Percentiles rank a stretch among this genome's conserved stretches.
Conservation (phyloP, 2,113 vertebrate genomes). For the Misgurnus anguillicaudatus region DNA sequence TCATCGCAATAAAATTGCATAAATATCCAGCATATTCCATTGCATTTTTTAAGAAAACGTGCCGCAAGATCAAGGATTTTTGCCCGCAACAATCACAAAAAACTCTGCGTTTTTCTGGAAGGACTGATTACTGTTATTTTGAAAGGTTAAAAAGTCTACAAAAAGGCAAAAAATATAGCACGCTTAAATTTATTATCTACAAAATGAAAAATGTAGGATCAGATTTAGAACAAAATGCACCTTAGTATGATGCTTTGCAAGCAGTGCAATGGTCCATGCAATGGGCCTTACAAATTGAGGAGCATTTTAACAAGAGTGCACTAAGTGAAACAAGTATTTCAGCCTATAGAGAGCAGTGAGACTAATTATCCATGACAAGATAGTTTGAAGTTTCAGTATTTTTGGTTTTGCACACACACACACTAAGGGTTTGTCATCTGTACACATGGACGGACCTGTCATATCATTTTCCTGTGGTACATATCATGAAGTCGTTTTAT, state of each 20-base stretch:
- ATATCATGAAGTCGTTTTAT: conserved; percentile 11
- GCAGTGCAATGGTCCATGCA: neutral
- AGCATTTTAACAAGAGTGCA: neutral
- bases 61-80: no score
- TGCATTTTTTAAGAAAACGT: no score
- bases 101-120: no score
- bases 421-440: conserved; percentile 18
- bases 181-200: no score
- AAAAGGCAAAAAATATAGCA: neutral
- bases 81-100: no score
- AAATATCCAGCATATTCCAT: no score
- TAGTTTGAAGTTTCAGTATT: conserved; percentile 42
- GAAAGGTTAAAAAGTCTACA: no score
- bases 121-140: no score
- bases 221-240: no score
- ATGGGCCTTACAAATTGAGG: neutral
- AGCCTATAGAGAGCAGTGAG: conserved; percentile 31
- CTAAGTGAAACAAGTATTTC: conserved; percentile 11
- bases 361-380: conserved; percentile 54
- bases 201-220: no score
- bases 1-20: no score
- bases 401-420: neutral
- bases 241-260: neutral
- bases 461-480: conserved; percentile 16
- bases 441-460: conserved; percentile 33